phyloP scores from a whole-genome alignment of 2,113 vertebrate species.

The Anser cygnoides region DNA sequence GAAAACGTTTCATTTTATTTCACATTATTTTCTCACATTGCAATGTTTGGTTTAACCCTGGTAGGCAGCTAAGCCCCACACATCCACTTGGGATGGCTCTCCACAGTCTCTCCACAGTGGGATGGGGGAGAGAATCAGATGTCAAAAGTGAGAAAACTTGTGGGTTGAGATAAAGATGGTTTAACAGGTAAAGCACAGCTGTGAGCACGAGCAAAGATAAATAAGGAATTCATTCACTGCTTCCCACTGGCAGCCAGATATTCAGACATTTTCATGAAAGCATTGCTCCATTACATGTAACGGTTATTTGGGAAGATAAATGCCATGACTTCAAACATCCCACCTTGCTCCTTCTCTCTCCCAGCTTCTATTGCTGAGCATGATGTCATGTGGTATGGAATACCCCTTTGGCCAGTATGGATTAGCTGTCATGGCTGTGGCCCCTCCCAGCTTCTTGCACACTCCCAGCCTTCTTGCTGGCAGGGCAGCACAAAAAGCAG shows the following conservation, averaged over 20 bases:
- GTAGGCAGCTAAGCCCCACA: background rate
- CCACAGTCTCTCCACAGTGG: accelerated
- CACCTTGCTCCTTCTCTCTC: background rate
- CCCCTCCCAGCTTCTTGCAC: background rate
- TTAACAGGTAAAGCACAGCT: background rate
- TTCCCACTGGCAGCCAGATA: background rate
- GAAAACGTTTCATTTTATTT: background rate
- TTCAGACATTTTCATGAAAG: background rate
- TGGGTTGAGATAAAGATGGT: background rate
- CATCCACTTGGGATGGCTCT: background rate
- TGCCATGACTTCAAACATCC: background rate
- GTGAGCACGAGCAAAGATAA: background rate
- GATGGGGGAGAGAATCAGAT: background rate
- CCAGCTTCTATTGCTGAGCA: background rate
- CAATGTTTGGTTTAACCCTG: background rate
- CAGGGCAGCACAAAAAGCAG: too few relatives aligned
- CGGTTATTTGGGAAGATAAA: background rate
- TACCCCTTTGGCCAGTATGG: background rate
- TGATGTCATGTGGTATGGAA: background rate
- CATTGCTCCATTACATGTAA: accelerated
- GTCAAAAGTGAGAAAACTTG: background rate
- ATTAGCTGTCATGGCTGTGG: background rate
- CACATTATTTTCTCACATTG: background rate
- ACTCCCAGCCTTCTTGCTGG: too few relatives aligned
- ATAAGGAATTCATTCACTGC: background rate